Conservation (phyloP, 2,113 vertebrate genomes). For the Eupsittula cactorum region DNA sequence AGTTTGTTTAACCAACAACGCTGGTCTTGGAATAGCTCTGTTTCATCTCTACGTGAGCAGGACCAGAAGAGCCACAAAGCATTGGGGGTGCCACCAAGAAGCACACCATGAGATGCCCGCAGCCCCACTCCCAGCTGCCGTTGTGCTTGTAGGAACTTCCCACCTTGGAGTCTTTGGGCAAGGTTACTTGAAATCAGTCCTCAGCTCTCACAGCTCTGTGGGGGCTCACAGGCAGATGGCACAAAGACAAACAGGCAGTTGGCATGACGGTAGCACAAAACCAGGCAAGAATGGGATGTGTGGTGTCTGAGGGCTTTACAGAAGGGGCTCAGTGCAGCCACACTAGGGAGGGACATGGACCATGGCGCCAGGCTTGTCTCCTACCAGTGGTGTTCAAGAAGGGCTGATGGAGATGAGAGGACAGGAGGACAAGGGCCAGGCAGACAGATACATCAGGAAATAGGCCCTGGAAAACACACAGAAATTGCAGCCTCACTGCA, state of each 20-base stretch:
- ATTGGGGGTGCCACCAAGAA: background rate
- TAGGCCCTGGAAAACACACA: background rate
- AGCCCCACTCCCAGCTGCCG: background rate
- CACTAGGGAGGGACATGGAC: background rate
- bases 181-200: background rate
- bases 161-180: background rate
- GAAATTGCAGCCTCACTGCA: background rate
- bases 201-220: background rate
- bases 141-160: background rate
- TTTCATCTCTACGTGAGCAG: background rate
- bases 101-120: accelerated
- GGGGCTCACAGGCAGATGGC: background rate
- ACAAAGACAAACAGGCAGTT: background rate
- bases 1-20: background rate
- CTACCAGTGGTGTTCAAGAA: background rate
- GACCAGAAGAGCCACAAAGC: background rate
- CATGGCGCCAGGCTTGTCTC: background rate
- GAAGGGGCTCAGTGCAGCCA: background rate
- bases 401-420: background rate
- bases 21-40: background rate
- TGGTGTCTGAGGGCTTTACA: background rate
- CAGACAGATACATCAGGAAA: background rate
- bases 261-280: background rate
- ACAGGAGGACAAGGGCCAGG: background rate
- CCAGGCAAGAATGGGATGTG: background rate